phyloP scores from a whole-genome alignment of 64 coral and sea anemone genomes.

The Montipora sp. region DNA sequence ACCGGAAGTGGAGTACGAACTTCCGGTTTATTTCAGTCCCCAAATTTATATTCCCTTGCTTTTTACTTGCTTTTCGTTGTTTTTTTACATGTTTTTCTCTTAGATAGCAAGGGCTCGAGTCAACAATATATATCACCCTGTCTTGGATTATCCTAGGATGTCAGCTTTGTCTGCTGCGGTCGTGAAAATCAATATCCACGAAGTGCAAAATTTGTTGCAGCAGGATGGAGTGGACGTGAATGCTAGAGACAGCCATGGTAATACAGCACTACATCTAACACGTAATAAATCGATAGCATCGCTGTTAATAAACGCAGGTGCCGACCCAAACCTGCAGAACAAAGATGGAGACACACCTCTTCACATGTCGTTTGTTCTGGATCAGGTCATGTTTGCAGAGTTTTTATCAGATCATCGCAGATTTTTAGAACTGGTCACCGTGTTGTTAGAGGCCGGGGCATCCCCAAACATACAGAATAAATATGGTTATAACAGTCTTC shows the following conservation, averaged over 20 bases:
- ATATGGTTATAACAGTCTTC: conserved; percentile 21
- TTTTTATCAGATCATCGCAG: not conserved
- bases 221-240: conserved; percentile 10
- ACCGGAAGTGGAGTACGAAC: too few relatives aligned
- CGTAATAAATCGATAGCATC: conserved; percentile 13
- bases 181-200: too few relatives aligned
- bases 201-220: too few relatives aligned
- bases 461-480: conserved; percentile 51
- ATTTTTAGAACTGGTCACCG: not conserved
- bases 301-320: not conserved
- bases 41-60: too few relatives aligned
- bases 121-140: too few relatives aligned
- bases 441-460: conserved; percentile 49
- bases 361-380: not conserved
- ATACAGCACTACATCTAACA: conserved; percentile 18
- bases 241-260: conserved; percentile 29
- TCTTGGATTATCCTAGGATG: too few relatives aligned
- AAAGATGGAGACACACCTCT: conserved; percentile 32
- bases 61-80: too few relatives aligned
- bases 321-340: conserved; percentile 37
- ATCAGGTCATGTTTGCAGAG: not conserved
- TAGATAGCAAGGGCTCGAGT: too few relatives aligned
- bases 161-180: too few relatives aligned
- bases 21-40: too few relatives aligned
- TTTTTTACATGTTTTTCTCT: too few relatives aligned